Evolutionary conservation across 2,797 vertebrate species (phyloP), one percentile per base, ranked within the genome.

Genomic region (Pogonophryne albipinna): DNA sequence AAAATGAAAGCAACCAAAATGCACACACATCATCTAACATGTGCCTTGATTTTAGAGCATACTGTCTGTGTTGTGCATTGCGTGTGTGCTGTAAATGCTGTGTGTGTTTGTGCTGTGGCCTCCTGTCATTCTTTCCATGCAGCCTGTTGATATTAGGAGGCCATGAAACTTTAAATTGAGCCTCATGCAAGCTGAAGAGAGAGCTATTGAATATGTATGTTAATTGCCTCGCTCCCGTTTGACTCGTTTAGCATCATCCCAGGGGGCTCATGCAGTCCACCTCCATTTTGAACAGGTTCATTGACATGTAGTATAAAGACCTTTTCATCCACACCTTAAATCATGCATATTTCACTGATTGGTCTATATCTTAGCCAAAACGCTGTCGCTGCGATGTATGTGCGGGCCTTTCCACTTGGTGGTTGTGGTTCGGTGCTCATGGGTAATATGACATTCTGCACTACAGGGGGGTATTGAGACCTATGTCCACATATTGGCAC

Each of bases 321-420:
- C 60, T 89, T 74, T 91, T 92, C 83, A 93, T 89, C 15, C 61
- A 20, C 76, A 55, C 78, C 72, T 84, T 91, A 92, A 92, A 86
- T 87, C 87, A 85, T 92, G 90, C 90, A 90, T 90, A 84, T 68
- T 91, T 91, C 31, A 68, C 85, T 90, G 87, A 92, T 87, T 87
- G 82, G 68, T 53, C 72, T 76, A 62, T 63, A 38, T 27, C 70
- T 72, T 76, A 62, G 89, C 89, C 85, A 92, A 73, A 79, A 68
- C 66, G 45, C 74, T 86, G 85, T 87, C 87, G 71, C 83, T 83
- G 72, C 55, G 61, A 66, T 89, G 82, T 90, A 85, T 90, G 77
- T 57, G 61, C 14, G 53, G 64, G 71, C 55, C 80, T 87, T 90
- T 86, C 82, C 86, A 78, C 76, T 89, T 82, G 82, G 76, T 67